phyloP scores from a whole-genome alignment of 1,140 invertebrate genomes.

The Papilio machaon region DNA sequence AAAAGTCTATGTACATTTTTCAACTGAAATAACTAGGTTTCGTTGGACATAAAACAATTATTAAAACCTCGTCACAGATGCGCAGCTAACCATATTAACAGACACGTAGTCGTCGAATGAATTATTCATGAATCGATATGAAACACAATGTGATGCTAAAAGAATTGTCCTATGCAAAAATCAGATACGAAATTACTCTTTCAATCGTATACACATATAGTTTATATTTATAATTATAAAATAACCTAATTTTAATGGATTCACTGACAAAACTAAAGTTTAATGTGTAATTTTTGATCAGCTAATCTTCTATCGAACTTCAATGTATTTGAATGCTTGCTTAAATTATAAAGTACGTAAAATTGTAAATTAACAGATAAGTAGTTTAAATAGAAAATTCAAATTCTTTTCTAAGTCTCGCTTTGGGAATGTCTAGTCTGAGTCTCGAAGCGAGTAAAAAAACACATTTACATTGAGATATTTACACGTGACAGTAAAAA shows the following conservation, averaged over 20 bases:
- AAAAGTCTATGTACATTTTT: neutral
- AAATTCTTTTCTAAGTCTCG: neutral
- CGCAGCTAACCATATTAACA: slow-evolving; percentile 15
- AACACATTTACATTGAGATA: slow-evolving; percentile 6
- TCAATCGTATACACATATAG: neutral
- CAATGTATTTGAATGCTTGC: too few species aligned
- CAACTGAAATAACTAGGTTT: slow-evolving; percentile 13
- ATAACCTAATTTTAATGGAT: too few species aligned
- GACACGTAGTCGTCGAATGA: slow-evolving; percentile 1
- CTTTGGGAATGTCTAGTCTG: neutral
- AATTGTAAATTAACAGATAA: too few species aligned
- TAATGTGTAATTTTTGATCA: too few species aligned
- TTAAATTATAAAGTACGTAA: too few species aligned
- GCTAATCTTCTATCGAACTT: too few species aligned
- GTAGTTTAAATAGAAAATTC: neutral
- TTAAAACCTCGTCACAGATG: slow-evolving; percentile 31
- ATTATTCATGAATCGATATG: slow-evolving; percentile 28
- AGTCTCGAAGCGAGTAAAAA: neutral
- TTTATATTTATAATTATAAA: too few species aligned
- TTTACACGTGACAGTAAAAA: neutral
- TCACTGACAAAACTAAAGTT: too few species aligned
- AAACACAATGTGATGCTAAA: slow-evolving; percentile 8
- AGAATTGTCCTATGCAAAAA: neutral
- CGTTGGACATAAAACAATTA: slow-evolving; percentile 8
- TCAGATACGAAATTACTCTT: neutral